Percentiles rank a stretch among this genome's conserved stretches.
phyloP scores from a whole-genome alignment of 53 echinoderm and acorn worm species.

The Arbacia lixula region DNA sequence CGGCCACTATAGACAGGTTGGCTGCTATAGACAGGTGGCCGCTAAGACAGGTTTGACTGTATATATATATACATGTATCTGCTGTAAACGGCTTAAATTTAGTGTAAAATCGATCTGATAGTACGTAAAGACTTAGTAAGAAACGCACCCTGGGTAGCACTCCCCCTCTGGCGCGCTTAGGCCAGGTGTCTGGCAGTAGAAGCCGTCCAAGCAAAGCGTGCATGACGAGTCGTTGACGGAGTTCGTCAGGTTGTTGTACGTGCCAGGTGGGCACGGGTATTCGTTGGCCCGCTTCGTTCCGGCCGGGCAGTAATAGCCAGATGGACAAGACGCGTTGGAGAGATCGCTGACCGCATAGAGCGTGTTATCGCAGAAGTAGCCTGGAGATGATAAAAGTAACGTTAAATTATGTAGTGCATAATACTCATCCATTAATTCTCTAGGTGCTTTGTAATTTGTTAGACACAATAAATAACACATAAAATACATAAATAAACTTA shows the following conservation, averaged over 20 bases:
- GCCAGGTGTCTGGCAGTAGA: constrained; percentile 82
- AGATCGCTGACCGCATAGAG: constrained; percentile 79
- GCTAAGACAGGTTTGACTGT: too few species aligned
- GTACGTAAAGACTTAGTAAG: too few species aligned
- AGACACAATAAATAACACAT: too few species aligned
- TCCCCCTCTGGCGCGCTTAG: constrained; percentile 73
- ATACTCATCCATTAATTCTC: too few species aligned
- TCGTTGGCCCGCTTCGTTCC: constrained; percentile 84
- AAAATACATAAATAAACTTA: too few species aligned
- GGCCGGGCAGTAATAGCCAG: constrained; percentile 89
- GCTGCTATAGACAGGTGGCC: too few species aligned
- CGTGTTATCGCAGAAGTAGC: constrained; percentile 98
- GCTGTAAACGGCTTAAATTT: too few species aligned
- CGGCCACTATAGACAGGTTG: too few species aligned
- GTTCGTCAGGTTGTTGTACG: constrained; percentile 82
- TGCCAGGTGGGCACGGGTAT: constrained; percentile 88
- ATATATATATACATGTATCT: too few species aligned
- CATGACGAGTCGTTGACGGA: constrained; percentile 76
- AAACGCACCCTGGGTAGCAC: constrained; percentile 87
- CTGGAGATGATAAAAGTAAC: constrained; percentile 41
- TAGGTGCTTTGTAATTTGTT: too few species aligned
- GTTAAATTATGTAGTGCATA: too few species aligned
- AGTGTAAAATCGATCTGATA: background rate
- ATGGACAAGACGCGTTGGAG: constrained; percentile 78
- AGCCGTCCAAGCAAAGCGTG: constrained; percentile 75